These are phyloP conservation scores for Aphelenchoides fujianensis DNA, from an alignment of 1,140 invertebrate species.

Conservation along the genomic window DNA sequence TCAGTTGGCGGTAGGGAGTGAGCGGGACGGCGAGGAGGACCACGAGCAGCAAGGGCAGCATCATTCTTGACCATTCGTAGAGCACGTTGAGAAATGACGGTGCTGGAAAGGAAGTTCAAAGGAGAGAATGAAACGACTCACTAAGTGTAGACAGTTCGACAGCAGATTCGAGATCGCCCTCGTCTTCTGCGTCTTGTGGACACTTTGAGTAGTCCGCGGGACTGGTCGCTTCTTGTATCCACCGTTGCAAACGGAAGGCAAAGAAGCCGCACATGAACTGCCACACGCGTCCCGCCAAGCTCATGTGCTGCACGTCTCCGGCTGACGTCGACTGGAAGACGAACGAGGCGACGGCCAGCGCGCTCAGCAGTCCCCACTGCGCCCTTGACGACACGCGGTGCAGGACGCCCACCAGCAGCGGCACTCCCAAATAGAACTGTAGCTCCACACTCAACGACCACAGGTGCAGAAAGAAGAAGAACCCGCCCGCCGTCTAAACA, in stretches of 20 bases:
- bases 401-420: neutral
- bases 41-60: neutral
- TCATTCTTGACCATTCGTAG: constrained; percentile 1
- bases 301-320: constrained; percentile 2
- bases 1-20: neutral
- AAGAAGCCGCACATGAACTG: constrained; percentile 6
- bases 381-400: neutral
- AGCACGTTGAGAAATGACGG: neutral
- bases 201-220: neutral
- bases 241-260: neutral
- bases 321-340: neutral
- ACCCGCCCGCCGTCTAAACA: neutral
- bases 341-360: neutral
- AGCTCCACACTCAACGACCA: neutral
- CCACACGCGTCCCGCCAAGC: neutral
- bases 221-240: neutral
- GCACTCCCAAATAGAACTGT: neutral
- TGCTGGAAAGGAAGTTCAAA: neutral
- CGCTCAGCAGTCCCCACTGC: neutral
- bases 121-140: neutral
- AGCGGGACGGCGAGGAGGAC: neutral
- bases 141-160: neutral
- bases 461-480: neutral
- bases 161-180: neutral
- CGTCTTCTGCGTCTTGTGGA: neutral